These are phyloP conservation scores for Orius laevigatus DNA, from an alignment of 1,140 invertebrate species.

Conservation along the genomic window DNA sequence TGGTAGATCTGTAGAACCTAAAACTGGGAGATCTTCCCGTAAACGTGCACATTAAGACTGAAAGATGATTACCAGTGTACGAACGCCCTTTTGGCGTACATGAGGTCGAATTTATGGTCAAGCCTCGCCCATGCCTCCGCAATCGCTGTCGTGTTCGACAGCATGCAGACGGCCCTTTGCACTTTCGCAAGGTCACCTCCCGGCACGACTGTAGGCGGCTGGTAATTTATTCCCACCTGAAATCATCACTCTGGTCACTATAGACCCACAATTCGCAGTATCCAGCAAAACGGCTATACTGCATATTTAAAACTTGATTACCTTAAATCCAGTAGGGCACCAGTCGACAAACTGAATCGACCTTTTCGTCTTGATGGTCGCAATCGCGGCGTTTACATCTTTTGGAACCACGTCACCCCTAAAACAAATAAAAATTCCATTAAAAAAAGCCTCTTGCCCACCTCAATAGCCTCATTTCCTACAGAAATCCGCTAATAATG, in stretches of 20 bases:
- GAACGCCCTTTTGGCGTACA: slow-evolving; percentile 37
- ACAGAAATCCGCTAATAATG: too few relatives aligned
- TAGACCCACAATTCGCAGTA: too few relatives aligned
- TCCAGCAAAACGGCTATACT: too few relatives aligned
- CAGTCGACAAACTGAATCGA: slow-evolving; percentile 70
- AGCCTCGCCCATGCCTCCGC: slow-evolving; percentile 47
- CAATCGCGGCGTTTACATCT: slow-evolving; percentile 68
- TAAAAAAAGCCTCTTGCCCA: too few relatives aligned
- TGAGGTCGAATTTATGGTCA: slow-evolving; percentile 45
- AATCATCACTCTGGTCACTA: too few relatives aligned
- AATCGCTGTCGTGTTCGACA: slow-evolving; percentile 27
- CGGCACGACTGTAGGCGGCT: slow-evolving; percentile 55
- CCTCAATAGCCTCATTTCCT: too few relatives aligned
- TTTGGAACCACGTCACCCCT: slow-evolving; percentile 48
- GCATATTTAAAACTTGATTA: too few relatives aligned
- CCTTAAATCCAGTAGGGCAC: slow-evolving; percentile 67
- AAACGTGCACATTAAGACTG: too few relatives aligned
- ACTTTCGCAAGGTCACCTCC: slow-evolving; percentile 71
- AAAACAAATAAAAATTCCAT: slow-evolving; percentile 12
- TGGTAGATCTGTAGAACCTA: too few relatives aligned
- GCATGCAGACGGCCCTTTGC: slow-evolving; percentile 68
- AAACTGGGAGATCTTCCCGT: too few relatives aligned
- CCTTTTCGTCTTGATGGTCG: slow-evolving; percentile 75
- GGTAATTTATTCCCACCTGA: slow-evolving; percentile 42
- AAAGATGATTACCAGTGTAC: slow-evolving; percentile 22